Evolutionary conservation across 2,113 vertebrate genomes (phyloP).

Genomic region (Heloderma charlesbogerti): DNA sequence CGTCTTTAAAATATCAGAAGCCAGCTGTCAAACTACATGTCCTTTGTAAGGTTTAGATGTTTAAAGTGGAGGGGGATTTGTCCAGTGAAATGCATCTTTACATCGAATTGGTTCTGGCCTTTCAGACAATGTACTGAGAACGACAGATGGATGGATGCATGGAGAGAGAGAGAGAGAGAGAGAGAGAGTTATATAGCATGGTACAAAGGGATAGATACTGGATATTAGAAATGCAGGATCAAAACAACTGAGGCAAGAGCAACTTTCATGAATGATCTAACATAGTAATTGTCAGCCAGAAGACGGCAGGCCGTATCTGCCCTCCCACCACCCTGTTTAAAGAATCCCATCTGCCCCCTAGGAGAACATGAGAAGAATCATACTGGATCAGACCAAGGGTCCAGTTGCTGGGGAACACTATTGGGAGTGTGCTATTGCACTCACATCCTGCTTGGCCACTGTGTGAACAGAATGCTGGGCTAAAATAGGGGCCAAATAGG

Average conservation of each 20-base stretch:
- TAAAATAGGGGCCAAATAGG: no score
- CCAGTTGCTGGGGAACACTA: no score
- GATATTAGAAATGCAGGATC: not conserved
- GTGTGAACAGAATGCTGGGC: no score
- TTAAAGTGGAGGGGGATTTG: not conserved
- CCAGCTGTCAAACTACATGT: not conserved
- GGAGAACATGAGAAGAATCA: no score
- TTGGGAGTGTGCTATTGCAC: no score
- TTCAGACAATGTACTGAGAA: not conserved
- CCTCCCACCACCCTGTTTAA: not conserved
- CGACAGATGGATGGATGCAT: not conserved
- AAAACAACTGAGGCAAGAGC: accelerated
- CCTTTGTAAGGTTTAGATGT: not conserved
- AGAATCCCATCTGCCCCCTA: not conserved
- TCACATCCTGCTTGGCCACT: no score
- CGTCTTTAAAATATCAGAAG: not conserved
- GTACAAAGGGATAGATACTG: not conserved
- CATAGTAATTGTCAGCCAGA: not conserved
- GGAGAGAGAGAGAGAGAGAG: not conserved
- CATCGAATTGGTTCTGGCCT: not conserved
- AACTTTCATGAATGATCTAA: not conserved
- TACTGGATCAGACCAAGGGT: no score
- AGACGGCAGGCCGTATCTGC: not conserved
- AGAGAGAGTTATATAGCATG: not conserved
- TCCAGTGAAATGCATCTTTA: not conserved